Evolutionary conservation across 2,888 invertebrate genomes (phyloP).

Genomic region (Clanis bilineata): DNA sequence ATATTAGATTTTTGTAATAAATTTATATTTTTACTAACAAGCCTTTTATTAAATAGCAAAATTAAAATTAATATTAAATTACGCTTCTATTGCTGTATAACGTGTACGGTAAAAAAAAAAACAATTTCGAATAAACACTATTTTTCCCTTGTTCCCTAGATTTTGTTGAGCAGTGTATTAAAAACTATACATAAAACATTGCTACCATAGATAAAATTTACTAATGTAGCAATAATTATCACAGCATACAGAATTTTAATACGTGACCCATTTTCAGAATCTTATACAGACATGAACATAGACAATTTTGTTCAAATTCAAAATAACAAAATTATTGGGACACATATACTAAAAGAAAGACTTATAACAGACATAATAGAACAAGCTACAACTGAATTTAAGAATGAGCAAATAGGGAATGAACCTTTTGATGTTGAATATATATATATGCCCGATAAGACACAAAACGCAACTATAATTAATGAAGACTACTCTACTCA

Average conservation of each 20-base stretch:
- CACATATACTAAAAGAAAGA: too few species aligned
- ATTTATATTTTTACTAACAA: not conserved
- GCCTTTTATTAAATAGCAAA: not conserved
- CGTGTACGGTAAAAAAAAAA: too few species aligned
- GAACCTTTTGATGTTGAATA: too few species aligned
- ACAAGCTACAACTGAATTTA: not conserved
- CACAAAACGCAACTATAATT: not conserved
- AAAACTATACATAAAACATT: not conserved
- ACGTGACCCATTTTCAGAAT: conserved; percentile 1
- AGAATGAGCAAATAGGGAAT: not conserved
- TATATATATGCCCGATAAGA: not conserved
- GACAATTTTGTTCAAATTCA: not conserved
- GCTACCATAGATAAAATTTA: not conserved
- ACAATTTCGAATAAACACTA: too few species aligned
- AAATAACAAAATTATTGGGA: not conserved
- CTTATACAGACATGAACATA: not conserved
- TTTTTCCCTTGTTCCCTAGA: too few species aligned
- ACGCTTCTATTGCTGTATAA: too few species aligned
- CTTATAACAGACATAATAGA: not conserved
- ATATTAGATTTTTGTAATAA: not conserved
- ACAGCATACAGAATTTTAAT: not conserved
- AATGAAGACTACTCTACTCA: not conserved
- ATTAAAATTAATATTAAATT: too few species aligned
- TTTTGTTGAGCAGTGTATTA: too few species aligned
- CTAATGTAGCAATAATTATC: not conserved